Percentiles rank a stretch among this genome's conserved stretches.
These are phyloP conservation scores for Cryptotis parvus DNA, from an alignment of 2,113 vertebrate species.

Conservation along the genomic window DNA sequence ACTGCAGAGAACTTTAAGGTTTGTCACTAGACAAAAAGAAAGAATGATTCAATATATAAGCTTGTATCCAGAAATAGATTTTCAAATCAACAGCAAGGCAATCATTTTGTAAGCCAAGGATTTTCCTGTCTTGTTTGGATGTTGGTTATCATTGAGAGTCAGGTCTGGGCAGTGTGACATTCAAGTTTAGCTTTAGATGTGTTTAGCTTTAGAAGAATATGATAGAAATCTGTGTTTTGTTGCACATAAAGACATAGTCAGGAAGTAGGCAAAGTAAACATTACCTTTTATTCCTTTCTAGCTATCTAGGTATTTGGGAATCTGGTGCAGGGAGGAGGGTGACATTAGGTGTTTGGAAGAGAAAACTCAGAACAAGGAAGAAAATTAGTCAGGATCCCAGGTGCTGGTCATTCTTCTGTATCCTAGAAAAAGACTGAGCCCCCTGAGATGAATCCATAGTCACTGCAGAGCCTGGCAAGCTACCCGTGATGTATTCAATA, in stretches of 20 bases:
- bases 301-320: too few species aligned
- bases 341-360: background rate
- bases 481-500: too few species aligned
- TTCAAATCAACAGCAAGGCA: background rate
- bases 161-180: background rate
- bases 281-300: background rate
- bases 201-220: background rate
- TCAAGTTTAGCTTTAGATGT: background rate
- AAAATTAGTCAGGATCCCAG: background rate
- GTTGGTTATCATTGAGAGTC: constrained; percentile 36
- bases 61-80: background rate
- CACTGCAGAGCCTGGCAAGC: too few species aligned
- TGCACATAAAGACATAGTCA: background rate
- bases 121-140: background rate
- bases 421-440: rapidly evolving
- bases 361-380: background rate
- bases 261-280: background rate
- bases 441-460: too few species aligned
- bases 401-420: background rate
- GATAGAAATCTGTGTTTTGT: background rate
- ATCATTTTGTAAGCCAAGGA: background rate
- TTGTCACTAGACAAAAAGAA: background rate
- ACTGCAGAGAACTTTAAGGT: background rate
- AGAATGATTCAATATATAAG: background rate
- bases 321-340: background rate